Evolutionary conservation across 2,888 invertebrate species (phyloP).

Genomic region (Itoplectis maculator): DNA sequence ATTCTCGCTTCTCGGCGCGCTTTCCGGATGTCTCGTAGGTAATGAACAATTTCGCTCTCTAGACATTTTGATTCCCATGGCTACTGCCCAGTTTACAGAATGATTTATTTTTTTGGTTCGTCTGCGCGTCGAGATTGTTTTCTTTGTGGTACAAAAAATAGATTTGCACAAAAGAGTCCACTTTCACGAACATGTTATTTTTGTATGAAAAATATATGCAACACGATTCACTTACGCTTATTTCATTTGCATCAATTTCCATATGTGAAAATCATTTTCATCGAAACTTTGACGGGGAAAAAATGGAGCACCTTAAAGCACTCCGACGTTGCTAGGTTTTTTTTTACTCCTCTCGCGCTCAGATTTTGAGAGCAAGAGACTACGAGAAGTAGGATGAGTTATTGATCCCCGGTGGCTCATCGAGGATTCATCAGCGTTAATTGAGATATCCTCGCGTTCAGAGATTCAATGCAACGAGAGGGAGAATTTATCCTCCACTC

Average conservation of each 20-base stretch:
- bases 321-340: background rate
- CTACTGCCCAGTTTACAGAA: background rate
- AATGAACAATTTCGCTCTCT: slow-evolving; percentile 28
- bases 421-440: slow-evolving; percentile 15
- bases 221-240: no score
- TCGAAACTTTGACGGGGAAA: no score
- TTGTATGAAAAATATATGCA: no score
- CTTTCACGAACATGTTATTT: no score
- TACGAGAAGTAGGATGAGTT: slow-evolving; percentile 36
- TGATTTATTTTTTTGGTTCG: background rate
- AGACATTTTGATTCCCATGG: background rate
- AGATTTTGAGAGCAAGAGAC: background rate
- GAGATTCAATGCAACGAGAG: background rate
- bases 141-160: no score
- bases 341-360: background rate
- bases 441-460: slow-evolving; percentile 11
- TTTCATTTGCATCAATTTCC: no score
- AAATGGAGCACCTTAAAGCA: no score
- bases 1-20: slow-evolving; percentile 82
- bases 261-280: no score
- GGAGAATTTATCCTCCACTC: background rate
- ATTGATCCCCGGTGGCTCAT: slow-evolving; percentile 33
- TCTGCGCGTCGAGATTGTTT: no score
- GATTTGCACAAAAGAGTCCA: no score
- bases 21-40: slow-evolving; percentile 82